Conservation (phyloP, 2,113 vertebrate genomes). For the Hippoglossus stenolepis region DNA sequence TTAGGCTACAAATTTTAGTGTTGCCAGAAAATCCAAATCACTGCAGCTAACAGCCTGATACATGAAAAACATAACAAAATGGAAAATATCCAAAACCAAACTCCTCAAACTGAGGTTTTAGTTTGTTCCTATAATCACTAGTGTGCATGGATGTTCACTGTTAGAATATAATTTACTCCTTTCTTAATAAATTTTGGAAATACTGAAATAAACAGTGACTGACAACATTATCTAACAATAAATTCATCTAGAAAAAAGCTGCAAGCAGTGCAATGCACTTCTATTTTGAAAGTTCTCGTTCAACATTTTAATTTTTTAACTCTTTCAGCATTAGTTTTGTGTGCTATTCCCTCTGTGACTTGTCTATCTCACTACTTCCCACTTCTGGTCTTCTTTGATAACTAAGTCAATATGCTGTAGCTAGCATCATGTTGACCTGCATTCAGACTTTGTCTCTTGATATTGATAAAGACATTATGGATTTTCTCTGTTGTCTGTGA, state of each 20-base stretch:
- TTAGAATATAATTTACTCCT: neutral
- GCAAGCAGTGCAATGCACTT: neutral
- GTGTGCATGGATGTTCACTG: neutral
- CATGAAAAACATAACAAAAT: neutral
- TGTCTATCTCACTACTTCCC: neutral
- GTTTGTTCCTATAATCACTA: neutral
- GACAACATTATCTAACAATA: neutral
- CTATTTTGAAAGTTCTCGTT: neutral
- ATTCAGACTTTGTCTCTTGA: neutral
- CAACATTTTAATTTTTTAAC: neutral
- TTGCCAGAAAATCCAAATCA: neutral
- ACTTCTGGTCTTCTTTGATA: slow-evolving; percentile 1
- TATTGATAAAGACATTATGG: slow-evolving; percentile 28
- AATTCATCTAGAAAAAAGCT: neutral
- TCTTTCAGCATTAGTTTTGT: neutral
- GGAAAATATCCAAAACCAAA: slow-evolving; percentile 1
- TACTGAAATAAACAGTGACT: neutral
- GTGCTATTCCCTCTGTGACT: neutral
- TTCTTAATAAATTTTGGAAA: neutral
- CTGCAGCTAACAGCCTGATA: neutral
- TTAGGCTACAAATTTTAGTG: neutral
- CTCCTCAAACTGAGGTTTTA: neutral
- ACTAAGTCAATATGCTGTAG: neutral
- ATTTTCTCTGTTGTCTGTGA: slow-evolving; percentile 46
- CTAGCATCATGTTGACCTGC: slow-evolving; percentile 10